Base-by-base conservation (phyloP, 2,888 invertebrate genomes). In the Tipula vernalis region DNA sequence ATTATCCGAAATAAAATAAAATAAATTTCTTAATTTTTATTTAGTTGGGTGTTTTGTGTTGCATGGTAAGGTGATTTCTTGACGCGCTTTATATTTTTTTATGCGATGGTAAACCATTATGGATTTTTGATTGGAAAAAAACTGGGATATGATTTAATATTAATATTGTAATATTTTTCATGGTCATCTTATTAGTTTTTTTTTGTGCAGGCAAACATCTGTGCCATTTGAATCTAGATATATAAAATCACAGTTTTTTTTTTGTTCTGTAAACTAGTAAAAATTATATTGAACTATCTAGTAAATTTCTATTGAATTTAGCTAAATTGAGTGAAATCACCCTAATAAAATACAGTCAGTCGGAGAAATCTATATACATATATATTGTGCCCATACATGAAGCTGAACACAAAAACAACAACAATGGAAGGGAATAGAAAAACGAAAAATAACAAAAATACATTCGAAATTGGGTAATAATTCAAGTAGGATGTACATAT, bases 391-490 rank as follows among this genome's bases (percentile, higher is more conserved):
- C 51, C 51, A 51, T 15, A 51, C 51, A 15, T 44, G 44, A 44
- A 44, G n/a, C 51, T 13, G 51, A 51, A 15, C 51, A 51, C 51
- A 71, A 71, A 71, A 39, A 71, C 18, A 71, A 71, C 18, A 71
- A 71, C 18, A 71, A 5, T 28, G 71, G 28, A 71, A 28, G 28
- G 71, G 71, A 71, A 71, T 28, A 71, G 28, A 71, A 28, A 71
- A 71, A 71, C 71, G 28, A 28, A 28, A 28, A 28, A 28, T 28
- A 28, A 28, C 28, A 28, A 71, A 71, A 71, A 71, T 71, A 71
- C 71, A 71, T 71, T 71, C 71, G 71, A 71, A 71, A 71, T 71
- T 71, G 71, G 71, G 71, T 71, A 71, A 71, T 71, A 71, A 71
- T 71, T 71, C 71, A 71, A 71, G 71, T 28, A 71, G 71, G 71